Conservation (phyloP, 2,113 vertebrate genomes). For the Cephalopholis sonnerati region DNA sequence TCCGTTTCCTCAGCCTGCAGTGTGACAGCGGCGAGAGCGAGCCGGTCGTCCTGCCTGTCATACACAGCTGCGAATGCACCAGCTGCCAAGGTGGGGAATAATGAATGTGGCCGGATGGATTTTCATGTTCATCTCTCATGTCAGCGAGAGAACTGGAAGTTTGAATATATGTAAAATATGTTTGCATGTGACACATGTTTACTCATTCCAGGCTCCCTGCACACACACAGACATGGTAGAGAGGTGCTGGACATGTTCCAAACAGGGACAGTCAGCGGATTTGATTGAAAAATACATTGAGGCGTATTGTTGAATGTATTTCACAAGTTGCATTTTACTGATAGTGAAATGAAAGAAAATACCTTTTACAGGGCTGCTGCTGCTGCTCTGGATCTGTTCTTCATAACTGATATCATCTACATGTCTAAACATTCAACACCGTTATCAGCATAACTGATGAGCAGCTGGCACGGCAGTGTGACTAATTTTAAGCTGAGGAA, state of each 20-base stretch:
- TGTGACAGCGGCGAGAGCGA: conserved; percentile 85
- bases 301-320: not conserved
- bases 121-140: conserved; percentile 32
- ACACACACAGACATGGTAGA: not conserved
- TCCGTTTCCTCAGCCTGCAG: conserved; percentile 87
- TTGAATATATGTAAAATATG: conserved; percentile 41
- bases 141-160: not conserved
- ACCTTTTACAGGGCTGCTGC: not conserved
- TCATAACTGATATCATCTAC: no score
- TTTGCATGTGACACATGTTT: not conserved
- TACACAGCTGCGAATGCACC: conserved; percentile 92
- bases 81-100: conserved; percentile 88
- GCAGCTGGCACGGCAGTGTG: not conserved
- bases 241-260: not conserved
- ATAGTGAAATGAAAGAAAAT: not conserved
- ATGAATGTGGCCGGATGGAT: not conserved
- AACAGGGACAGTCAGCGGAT: not conserved
- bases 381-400: not conserved
- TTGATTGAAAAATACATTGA: not conserved
- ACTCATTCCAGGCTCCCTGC: not conserved
- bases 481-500: not conserved
- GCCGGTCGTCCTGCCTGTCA: conserved; percentile 89
- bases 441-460: no score
- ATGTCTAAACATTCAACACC: no score
- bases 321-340: not conserved